Evolutionary conservation across 2,888 invertebrate genomes (phyloP).

Genomic region (Melanotus villosus): DNA sequence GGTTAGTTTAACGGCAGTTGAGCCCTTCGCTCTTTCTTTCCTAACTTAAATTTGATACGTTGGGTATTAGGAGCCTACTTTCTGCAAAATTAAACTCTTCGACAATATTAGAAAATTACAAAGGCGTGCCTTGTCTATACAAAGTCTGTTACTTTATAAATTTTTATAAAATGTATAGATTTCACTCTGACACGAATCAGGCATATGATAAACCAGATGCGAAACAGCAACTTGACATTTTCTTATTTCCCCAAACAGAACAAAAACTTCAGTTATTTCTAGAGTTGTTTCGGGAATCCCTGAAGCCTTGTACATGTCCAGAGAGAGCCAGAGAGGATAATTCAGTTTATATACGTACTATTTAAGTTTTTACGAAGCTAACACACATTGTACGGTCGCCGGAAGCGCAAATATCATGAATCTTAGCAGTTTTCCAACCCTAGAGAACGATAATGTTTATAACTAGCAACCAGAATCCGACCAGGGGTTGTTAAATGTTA

Average conservation of each 20-base stretch:
- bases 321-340: constrained; percentile 19
- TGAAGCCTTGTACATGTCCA: constrained; percentile 22
- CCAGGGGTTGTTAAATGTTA: constrained; percentile 53
- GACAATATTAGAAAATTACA: constrained; percentile 1
- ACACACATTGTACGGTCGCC: constrained; percentile 27
- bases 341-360: constrained; percentile 30
- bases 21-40: constrained; percentile 22
- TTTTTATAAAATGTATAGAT: too few species aligned
- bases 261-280: constrained; percentile 23
- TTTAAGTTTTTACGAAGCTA: constrained; percentile 29
- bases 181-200: too few species aligned
- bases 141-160: too few species aligned
- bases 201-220: not conserved
- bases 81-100: constrained; percentile 12
- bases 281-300: constrained; percentile 18
- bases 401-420: constrained; percentile 41
- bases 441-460: constrained; percentile 55
- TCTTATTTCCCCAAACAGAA: constrained; percentile 20
- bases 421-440: constrained; percentile 51
- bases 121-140: constrained; percentile 5
- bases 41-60: constrained; percentile 30
- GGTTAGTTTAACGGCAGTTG: constrained; percentile 36
- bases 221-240: constrained; percentile 25
- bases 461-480: constrained; percentile 48
- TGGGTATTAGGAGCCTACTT: not conserved